phyloP scores from a whole-genome alignment of 2,797 vertebrate genomes.

The Phrynocephalus forsythii region DNA sequence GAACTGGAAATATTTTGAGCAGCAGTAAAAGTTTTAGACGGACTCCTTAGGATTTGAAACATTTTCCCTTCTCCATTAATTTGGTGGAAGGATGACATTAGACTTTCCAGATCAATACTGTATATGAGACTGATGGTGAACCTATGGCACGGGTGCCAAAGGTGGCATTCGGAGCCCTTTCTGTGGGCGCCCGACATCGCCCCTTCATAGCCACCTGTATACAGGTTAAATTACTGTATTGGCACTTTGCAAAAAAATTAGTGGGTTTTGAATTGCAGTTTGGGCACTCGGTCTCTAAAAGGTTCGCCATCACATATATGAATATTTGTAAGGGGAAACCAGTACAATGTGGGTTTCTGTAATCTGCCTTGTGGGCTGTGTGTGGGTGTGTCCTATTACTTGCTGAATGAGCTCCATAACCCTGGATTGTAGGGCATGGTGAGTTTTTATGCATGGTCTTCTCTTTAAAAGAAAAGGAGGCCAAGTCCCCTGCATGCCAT shows the following conservation, averaged over 20 bases:
- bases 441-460: background rate
- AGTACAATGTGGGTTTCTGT: background rate
- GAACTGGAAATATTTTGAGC: background rate
- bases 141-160: too few relatives aligned
- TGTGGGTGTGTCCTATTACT: conserved; percentile 40
- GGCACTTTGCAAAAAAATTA: too few relatives aligned
- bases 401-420: conserved; percentile 12
- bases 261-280: too few relatives aligned
- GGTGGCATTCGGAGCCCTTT: too few relatives aligned
- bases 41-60: background rate
- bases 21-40: background rate
- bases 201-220: too few relatives aligned
- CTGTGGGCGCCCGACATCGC: too few relatives aligned
- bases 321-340: background rate
- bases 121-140: too few relatives aligned
- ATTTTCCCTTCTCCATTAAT: background rate
- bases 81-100: background rate
- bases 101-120: background rate
- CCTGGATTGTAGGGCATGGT: conserved; percentile 1
- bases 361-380: conserved; percentile 6
- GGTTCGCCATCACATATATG: too few relatives aligned
- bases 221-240: too few relatives aligned
- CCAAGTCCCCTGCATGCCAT: conserved; percentile 49
- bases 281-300: too few relatives aligned
- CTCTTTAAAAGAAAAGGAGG: background rate